A percentile compares a stretch with the other conserved stretches of the same genome.
phyloP scores from a whole-genome alignment of 2,113 vertebrate species.

The Garra rufa region DNA sequence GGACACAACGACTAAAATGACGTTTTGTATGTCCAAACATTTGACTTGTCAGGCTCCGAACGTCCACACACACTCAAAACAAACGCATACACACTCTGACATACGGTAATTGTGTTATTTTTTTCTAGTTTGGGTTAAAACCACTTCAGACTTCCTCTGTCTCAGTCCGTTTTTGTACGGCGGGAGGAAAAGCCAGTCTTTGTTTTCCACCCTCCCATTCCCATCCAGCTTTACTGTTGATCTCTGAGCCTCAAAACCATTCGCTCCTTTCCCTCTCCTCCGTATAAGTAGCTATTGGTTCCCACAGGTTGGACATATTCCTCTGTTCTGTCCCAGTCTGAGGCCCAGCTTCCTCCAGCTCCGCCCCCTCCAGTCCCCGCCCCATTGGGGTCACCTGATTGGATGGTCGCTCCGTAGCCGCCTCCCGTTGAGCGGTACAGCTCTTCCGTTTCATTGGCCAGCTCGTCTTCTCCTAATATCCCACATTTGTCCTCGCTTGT shows the following conservation, averaged over 20 bases:
- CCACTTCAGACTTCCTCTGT: neutral
- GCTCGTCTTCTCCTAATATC: slow-evolving; percentile 95
- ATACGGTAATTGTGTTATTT: neutral
- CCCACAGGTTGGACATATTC: slow-evolving; percentile 92
- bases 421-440: slow-evolving; percentile 84
- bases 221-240: neutral
- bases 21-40: neutral
- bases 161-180: neutral
- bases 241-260: slow-evolving; percentile 59
- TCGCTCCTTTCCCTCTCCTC: slow-evolving; percentile 67
- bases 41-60: neutral
- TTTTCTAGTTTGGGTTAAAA: neutral
- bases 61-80: slow-evolving; percentile 45
- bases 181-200: neutral
- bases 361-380: slow-evolving; percentile 52
- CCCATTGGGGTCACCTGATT: slow-evolving; percentile 75
- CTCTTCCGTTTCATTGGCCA: slow-evolving; percentile 95
- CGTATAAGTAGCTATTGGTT: slow-evolving; percentile 85
- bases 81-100: slow-evolving; percentile 9
- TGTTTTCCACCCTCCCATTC: neutral
- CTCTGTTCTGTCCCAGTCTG: slow-evolving; percentile 94
- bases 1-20: neutral
- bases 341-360: slow-evolving; percentile 83
- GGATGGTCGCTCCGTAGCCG: slow-evolving; percentile 89
- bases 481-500: slow-evolving; percentile 95